Evolutionary conservation across 2,113 vertebrate genomes (phyloP), one percentile per base, ranked within the genome.

Genomic region (Puntigrus tetrazona): DNA sequence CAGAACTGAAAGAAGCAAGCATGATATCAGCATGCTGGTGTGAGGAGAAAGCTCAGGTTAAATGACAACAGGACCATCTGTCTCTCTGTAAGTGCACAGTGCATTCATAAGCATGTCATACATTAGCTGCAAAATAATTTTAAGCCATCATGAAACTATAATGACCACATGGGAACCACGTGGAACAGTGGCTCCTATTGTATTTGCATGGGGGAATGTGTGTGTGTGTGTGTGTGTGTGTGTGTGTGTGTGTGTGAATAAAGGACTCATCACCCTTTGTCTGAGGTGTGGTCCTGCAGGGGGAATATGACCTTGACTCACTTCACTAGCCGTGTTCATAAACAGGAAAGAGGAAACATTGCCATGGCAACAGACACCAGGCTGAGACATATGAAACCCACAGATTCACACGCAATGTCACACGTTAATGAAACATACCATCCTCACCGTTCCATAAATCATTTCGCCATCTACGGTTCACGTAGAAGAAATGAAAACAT

Each of bases 351-450:
- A 95, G 94, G 95, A 96, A 96, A 94, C 88, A 93, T 95, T 92
- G 76, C 95, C 94, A 95, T 95, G 93, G 93, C 94, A 95, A 96
- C 95, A 89, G 92, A 95, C 95, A 95, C 93, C 93, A 95, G 93
- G 92, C 92, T 93, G 94, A 92, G 94, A 93, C 93, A 95, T 93
- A 88, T 91, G 93, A 96, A 94, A 94, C 93, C 92, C 88, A 84
- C 88, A 89, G 88, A 87, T 87, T 89, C 84, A 57, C 88, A 79
- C 74, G 59, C 83, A 84, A 67, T 81, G 82, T 78, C 82, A 72
- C 78, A 77, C 22, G 45, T 63, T 84, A 47, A 83, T 43, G 70
- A 61, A 88, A 83, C 83, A 85, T 83, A 85, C 70, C 75, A 73
- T 65, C 67, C 65, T 18, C 29, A 18, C 45, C 63, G 6, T 70